phyloP scores from a whole-genome alignment of 2,888 invertebrate species.

The Noctuana brunneofusca region DNA sequence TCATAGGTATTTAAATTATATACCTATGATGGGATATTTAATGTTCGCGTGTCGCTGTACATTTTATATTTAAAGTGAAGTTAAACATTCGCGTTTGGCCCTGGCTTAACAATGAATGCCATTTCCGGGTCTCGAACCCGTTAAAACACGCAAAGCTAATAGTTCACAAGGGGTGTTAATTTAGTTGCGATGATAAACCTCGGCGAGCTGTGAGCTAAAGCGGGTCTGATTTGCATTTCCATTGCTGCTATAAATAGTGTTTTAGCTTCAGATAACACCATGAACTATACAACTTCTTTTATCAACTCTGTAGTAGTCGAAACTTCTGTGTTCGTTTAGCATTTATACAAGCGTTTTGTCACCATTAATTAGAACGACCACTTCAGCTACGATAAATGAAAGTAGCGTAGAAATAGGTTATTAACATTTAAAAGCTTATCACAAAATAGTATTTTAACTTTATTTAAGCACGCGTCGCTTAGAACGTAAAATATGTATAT shows the following conservation, averaged over 20 bases:
- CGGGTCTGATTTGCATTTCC: slow-evolving; percentile 55
- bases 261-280: slow-evolving; percentile 41
- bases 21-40: no score
- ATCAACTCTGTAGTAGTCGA: slow-evolving; percentile 4
- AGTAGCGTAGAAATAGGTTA: background rate
- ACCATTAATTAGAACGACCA: background rate
- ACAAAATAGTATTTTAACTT: no score
- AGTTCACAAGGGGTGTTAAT: slow-evolving; percentile 66
- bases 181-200: slow-evolving; percentile 59
- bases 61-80: slow-evolving; percentile 30
- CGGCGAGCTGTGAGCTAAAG: slow-evolving; percentile 53
- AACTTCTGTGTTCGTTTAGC: slow-evolving; percentile 14
- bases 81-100: slow-evolving; percentile 36
- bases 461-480: no score
- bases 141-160: slow-evolving; percentile 60
- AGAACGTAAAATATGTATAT: no score
- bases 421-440: no score
- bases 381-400: background rate
- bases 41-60: slow-evolving; percentile 26
- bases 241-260: slow-evolving; percentile 51
- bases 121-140: slow-evolving; percentile 67
- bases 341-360: slow-evolving; percentile 10
- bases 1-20: slow-evolving; percentile 13
- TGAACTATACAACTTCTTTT: slow-evolving; percentile 40
- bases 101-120: slow-evolving; percentile 49